phyloP scores from a whole-genome alignment of 2,888 invertebrate genomes.

The Poecilus cupreus region DNA sequence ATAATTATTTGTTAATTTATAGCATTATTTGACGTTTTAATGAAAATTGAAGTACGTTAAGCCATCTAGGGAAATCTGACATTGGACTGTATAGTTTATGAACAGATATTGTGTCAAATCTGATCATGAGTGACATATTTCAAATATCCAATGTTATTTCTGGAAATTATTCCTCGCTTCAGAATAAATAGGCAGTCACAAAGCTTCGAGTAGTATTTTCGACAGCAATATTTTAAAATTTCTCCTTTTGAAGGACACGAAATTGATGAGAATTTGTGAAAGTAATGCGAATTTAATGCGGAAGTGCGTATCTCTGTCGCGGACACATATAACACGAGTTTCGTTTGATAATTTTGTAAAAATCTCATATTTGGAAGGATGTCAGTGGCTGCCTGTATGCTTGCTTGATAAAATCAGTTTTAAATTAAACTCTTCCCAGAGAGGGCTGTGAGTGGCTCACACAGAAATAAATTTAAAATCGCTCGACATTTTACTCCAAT shows the following conservation, averaged over 20 bases:
- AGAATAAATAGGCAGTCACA: too few species aligned
- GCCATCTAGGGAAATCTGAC: too few species aligned
- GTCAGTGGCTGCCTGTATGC: neutral
- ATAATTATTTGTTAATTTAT: too few species aligned
- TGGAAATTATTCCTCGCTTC: too few species aligned
- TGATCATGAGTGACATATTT: too few species aligned
- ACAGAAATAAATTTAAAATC: slow-evolving; percentile 27
- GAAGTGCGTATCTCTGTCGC: neutral
- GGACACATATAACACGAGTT: neutral
- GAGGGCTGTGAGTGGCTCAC: neutral
- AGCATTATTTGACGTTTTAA: too few species aligned
- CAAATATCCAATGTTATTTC: too few species aligned
- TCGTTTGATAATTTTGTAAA: slow-evolving; percentile 13
- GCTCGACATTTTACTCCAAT: slow-evolving; percentile 15
- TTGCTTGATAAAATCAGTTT: slow-evolving; percentile 16
- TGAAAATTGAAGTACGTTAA: too few species aligned
- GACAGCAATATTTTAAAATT: neutral
- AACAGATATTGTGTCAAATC: too few species aligned
- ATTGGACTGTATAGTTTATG: too few species aligned
- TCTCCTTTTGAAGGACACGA: neutral
- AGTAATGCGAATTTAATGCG: neutral
- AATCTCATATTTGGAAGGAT: slow-evolving; percentile 8
- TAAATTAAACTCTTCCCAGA: slow-evolving; percentile 11
- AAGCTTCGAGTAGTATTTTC: too few species aligned
- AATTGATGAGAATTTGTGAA: neutral